A percentile compares a stretch with the other conserved stretches of the same genome.
Evolutionary conservation across 2,888 invertebrate species (phyloP).

Genomic region (Yponomeuta cagnagella): DNA sequence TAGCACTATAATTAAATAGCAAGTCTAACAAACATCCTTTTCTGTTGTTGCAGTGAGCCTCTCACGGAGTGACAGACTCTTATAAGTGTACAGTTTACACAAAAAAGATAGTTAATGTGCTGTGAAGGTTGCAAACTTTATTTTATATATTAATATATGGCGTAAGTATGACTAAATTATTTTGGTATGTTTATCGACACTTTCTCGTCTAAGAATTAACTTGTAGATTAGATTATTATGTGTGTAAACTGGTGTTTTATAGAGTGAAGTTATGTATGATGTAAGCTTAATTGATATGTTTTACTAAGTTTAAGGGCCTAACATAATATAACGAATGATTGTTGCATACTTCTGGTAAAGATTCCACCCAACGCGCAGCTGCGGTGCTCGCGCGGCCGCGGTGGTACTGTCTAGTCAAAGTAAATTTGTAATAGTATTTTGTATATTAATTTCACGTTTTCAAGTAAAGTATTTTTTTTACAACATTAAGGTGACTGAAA

Average conservation of each 20-base stretch:
- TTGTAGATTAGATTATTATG: constrained; percentile 41
- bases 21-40: background rate
- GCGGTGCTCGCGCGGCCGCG: constrained; percentile 51
- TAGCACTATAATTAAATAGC: background rate
- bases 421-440: constrained; percentile 61
- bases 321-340: constrained; percentile 32
- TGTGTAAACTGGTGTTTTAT: constrained; percentile 55
- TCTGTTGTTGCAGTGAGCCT: constrained; percentile 47
- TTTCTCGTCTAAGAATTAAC: constrained; percentile 59
- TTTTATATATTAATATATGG: constrained; percentile 54
- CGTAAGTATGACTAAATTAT: constrained; percentile 70
- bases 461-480: constrained; percentile 24
- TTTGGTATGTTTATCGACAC: constrained; percentile 67
- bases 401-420: constrained; percentile 72
- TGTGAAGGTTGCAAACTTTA: constrained; percentile 61
- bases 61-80: constrained; percentile 14
- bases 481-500: constrained; percentile 31
- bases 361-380: constrained; percentile 48
- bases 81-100: constrained; percentile 39
- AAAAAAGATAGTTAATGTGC: constrained; percentile 47
- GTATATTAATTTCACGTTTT: constrained; percentile 55
- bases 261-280: constrained; percentile 43
- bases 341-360: constrained; percentile 39
- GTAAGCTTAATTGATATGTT: constrained; percentile 17
- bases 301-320: constrained; percentile 43